Evolutionary conservation across 2,888 invertebrate species (phyloP).

Genomic region (Pterostichus madidus): DNA sequence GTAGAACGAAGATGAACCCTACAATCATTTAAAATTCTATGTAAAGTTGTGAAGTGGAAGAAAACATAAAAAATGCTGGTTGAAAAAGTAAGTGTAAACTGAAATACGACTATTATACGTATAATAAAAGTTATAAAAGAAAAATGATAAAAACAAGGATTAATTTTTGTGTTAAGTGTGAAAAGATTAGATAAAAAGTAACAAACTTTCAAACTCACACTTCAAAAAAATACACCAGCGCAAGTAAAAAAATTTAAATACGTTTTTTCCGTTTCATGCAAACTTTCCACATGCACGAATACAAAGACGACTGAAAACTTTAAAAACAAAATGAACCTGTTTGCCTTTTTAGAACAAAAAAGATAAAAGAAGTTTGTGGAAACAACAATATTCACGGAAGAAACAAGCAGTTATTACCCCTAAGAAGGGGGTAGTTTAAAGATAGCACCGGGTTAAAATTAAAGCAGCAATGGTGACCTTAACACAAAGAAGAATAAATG

Average conservation of each 20-base stretch:
- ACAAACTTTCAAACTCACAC: conserved; percentile 7
- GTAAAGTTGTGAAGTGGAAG: too few species aligned
- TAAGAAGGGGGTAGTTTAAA: conserved; percentile 36
- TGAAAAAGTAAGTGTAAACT: background rate
- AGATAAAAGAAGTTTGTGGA: conserved; percentile 57
- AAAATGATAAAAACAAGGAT: background rate
- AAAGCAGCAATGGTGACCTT: conserved; percentile 25
- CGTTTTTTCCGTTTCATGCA: conserved; percentile 13
- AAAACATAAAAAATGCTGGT: background rate
- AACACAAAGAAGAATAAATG: conserved; percentile 48
- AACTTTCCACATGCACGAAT: conserved; percentile 12
- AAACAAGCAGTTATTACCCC: conserved; percentile 56
- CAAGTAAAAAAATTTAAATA: conserved; percentile 12
- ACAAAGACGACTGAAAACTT: conserved; percentile 46
- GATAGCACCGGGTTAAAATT: conserved; percentile 40
- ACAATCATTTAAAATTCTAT: too few species aligned
- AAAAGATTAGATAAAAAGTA: conserved; percentile 31
- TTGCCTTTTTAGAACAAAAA: conserved; percentile 54
- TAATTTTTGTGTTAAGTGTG: conserved; percentile 29
- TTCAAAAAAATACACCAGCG: background rate
- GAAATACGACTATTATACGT: background rate
- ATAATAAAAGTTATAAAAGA: background rate
- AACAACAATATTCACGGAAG: conserved; percentile 59
- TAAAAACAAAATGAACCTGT: conserved; percentile 59
- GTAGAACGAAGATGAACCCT: too few species aligned